These are phyloP conservation scores for Oncopodura yosiiana DNA, from an alignment of 1,140 invertebrate species.

Conservation along the genomic window DNA sequence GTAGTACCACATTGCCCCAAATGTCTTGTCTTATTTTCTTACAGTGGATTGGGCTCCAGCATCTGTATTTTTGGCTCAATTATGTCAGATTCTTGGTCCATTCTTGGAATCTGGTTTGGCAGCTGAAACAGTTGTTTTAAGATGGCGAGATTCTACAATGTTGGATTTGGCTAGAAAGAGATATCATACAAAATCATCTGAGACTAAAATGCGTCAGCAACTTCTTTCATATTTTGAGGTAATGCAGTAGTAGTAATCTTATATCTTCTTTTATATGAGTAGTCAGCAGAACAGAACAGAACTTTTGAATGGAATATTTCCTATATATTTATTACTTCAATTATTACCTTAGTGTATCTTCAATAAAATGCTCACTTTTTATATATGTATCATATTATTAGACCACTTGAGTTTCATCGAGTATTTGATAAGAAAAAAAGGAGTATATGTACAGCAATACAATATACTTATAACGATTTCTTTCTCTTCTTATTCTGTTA, in stretches of 20 bases:
- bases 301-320: too few relatives aligned
- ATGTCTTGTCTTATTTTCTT: neutral
- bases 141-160: conserved; percentile 54
- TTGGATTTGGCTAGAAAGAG: conserved; percentile 47
- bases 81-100: conserved; percentile 52
- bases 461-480: neutral
- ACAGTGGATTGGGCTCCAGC: conserved; percentile 54
- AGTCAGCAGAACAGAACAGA: too few relatives aligned
- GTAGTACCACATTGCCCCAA: too few relatives aligned
- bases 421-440: too few relatives aligned
- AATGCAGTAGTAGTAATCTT: neutral
- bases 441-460: too few relatives aligned
- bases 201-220: conserved; percentile 41
- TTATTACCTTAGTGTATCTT: too few relatives aligned
- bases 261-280: neutral
- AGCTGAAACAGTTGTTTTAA: conserved; percentile 48
- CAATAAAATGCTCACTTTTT: too few relatives aligned
- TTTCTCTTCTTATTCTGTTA: too few relatives aligned
- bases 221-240: conserved; percentile 52
- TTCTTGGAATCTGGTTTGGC: conserved; percentile 53
- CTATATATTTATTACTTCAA: too few relatives aligned
- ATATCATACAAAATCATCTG: conserved; percentile 40
- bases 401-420: too few relatives aligned
- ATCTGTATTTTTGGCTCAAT: conserved; percentile 55
- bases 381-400: too few relatives aligned